Evolutionary conservation across 2,888 invertebrate species (phyloP), one percentile per base, ranked within the genome.

Genomic region (Xestia c-nigrum): DNA sequence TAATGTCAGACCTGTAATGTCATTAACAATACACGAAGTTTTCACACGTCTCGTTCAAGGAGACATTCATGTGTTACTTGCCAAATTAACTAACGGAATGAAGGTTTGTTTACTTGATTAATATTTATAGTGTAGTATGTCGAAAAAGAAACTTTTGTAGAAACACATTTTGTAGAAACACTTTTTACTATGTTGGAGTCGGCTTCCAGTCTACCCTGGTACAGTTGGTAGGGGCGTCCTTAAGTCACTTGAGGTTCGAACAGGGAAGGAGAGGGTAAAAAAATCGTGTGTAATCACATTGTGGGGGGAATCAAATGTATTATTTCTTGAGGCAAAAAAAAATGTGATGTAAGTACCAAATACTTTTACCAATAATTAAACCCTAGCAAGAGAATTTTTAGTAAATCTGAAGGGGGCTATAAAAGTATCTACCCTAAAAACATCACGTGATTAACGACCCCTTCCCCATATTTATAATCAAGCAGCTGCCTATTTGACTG

Each of bases 41-140:
- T 63, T 65, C 71, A 84, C 81, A 84, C 47, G 68, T 69, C 19
- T 43, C 5, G 10, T 38, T 66, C 71, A 74, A 81, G 74, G 72
- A 47, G 47, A 67, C 19, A 38, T 38, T 50, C 9, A 65, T 43
- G 38, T 59, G 65, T 66, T 76, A 66, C 65, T 82, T 85, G 83
- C 68, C 83, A 85, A 85, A 83, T 61, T 63, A 72, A 73, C 59
- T 52, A 75, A 69, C 72, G 66, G 43, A 64, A 21, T 14, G 78
- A 85, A 83, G 83, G 83, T 70, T 82, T 67, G 24, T 85, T 81
- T 71, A 52, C 64, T 65, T 59, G 3, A 5, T 71, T 68, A 73
- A 70, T 69, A 72, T 68, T 69, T 43, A 24, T 38, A 16, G n/a
- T 52, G 14, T 31, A 31, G 16, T 72, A 52, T 71, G 43, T 2